Percentiles rank a stretch among this genome's conserved stretches.
phyloP scores from a whole-genome alignment of 53 echinoderm and acorn worm genomes.

The Paelopatides confundens region DNA sequence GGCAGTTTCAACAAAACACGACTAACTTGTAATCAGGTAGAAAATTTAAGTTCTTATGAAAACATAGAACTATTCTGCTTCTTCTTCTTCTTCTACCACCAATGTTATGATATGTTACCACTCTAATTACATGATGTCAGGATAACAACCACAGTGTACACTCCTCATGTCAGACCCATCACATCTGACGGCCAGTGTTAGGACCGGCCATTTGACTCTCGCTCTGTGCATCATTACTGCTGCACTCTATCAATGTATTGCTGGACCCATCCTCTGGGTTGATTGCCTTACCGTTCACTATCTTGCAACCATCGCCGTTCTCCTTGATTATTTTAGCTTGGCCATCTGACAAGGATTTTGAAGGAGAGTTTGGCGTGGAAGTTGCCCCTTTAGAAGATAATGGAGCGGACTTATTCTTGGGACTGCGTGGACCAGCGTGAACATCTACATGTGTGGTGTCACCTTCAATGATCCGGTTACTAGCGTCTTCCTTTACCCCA shows the following conservation, averaged over 20 bases:
- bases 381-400: not conserved
- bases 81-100: too few relatives aligned
- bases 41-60: too few relatives aligned
- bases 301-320: not conserved
- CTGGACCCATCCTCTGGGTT: conserved; percentile 30
- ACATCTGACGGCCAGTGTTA: not conserved
- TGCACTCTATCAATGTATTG: not conserved
- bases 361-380: not conserved
- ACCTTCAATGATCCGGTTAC: conserved; percentile 7
- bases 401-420: not conserved
- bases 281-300: conserved; percentile 6
- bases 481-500: conserved; percentile 14
- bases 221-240: not conserved
- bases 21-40: too few relatives aligned
- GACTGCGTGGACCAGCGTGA: not conserved
- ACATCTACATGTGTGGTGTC: conserved; percentile 20
- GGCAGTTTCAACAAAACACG: too few relatives aligned
- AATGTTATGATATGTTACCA: too few relatives aligned
- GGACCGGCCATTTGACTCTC: not conserved
- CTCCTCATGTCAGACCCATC: not conserved
- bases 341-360: not conserved
- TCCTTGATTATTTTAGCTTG: not conserved
- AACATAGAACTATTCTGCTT: too few relatives aligned
- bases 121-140: not conserved
- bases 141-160: not conserved